Percentiles rank a stretch among this genome's conserved stretches.
Evolutionary conservation across 2,888 invertebrate species (phyloP).

Genomic region (Lampropteryx suffumata): DNA sequence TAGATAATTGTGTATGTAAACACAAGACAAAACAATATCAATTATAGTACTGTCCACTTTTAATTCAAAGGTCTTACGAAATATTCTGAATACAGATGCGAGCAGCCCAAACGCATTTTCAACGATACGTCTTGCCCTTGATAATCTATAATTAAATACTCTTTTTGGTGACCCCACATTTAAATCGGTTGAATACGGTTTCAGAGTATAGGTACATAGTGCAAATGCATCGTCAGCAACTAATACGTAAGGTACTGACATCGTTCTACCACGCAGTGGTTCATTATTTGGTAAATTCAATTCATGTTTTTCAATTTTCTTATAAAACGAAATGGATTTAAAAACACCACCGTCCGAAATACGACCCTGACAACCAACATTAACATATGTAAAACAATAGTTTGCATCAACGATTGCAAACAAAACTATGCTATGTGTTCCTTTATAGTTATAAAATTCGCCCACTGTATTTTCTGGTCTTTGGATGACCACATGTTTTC

Average conservation of each 20-base stretch:
- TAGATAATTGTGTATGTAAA: conserved; percentile 22
- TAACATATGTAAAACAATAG: conserved; percentile 40
- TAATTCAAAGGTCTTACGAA: conserved; percentile 16
- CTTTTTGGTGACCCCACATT: conserved; percentile 19
- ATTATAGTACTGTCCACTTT: conserved; percentile 22
- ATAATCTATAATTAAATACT: conserved; percentile 15
- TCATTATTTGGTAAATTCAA: conserved; percentile 16
- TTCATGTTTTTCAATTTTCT: conserved; percentile 16
- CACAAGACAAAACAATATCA: conserved; percentile 22
- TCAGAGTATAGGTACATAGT: conserved; percentile 16
- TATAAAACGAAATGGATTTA: conserved; percentile 16
- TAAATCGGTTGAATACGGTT: conserved; percentile 19
- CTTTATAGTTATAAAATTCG: conserved; percentile 39
- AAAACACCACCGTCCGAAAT: conserved; percentile 39
- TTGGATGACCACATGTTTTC: conserved; percentile 14
- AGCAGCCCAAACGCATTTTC: conserved; percentile 16
- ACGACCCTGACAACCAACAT: conserved; percentile 39
- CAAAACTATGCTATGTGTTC: too few relatives aligned
- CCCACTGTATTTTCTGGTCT: conserved; percentile 14
- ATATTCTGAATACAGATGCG: conserved; percentile 16
- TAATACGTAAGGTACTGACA: conserved; percentile 19
- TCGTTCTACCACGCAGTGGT: conserved; percentile 16
- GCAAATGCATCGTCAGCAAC: conserved; percentile 21
- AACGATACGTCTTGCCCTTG: too few relatives aligned
- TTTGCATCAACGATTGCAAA: too few relatives aligned